Conservation (phyloP, 2,888 invertebrate species). For the Cybosia mesomella region DNA sequence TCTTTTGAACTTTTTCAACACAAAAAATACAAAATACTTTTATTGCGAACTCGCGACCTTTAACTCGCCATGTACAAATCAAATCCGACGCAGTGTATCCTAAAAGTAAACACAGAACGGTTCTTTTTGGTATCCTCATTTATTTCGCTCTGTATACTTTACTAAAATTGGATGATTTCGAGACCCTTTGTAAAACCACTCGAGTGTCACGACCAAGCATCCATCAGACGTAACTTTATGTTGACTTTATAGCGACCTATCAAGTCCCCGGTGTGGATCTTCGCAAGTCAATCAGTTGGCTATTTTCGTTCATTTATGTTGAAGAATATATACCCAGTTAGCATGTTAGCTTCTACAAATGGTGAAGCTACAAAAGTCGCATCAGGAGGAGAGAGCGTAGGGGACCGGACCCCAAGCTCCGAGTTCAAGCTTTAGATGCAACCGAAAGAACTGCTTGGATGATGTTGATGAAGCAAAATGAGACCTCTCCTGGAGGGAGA, state of each 20-base stretch:
- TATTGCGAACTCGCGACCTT: neutral
- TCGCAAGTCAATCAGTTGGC: neutral
- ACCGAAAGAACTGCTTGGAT: no score
- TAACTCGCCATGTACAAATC: neutral
- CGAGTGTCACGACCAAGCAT: neutral
- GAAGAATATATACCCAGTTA: no score
- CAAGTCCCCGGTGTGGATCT: neutral
- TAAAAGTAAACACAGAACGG: neutral
- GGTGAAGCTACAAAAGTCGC: no score
- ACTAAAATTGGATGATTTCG: constrained; percentile 2
- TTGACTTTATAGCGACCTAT: neutral
- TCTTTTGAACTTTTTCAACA: neutral
- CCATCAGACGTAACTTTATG: neutral
- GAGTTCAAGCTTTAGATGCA: no score
- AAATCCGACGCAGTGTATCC: neutral
- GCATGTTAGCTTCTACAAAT: no score
- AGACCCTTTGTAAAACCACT: neutral
- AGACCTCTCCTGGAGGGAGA: no score
- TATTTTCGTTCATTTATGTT: no score
- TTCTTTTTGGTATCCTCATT: neutral
- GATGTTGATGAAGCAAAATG: no score
- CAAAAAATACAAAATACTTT: neutral
- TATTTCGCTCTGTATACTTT: constrained; percentile 1
- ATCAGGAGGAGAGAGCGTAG: no score
- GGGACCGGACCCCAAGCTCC: no score